Evolutionary conservation across 37 sponge, comb jelly and placozoan genomes (phyloP), one percentile per base, ranked within the genome.

Genomic region (Chondrosia reniformis): DNA sequence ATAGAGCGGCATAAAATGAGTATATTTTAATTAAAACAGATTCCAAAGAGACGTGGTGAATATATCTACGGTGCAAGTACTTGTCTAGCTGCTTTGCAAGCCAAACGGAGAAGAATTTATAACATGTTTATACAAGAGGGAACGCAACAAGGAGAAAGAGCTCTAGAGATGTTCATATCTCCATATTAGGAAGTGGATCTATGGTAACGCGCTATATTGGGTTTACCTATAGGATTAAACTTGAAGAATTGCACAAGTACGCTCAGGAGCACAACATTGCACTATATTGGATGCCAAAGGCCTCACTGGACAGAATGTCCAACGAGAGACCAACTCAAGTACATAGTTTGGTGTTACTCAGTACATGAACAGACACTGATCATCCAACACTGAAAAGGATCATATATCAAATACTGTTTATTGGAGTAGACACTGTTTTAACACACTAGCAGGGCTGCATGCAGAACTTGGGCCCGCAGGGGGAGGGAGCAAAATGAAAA

Each of bases 311-410:
- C 7, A 63, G 66, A 34, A 17, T 83, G 44, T 63, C 83, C 55
- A 79, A 76, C 24, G 82, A 85, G 17, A 78, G 75, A 52, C 86
- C 91, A 45, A 83, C 82, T 46, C 91, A 90, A 77, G 91, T 90
- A 34, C 12, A 76, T 1, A n/a, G 19, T 33, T 28, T 3, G 28
- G 42, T 8, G 12, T 19, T 4, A 12, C 12, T 9, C 42, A 46
- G 36, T 64, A 15, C 28, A 49, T 43, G 33, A n/a, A 45, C 30
- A 1, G 8, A n/a, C 12, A 41, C 15, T 43, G 3, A 56, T 24
- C 58, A 56, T 4, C 27, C 58, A 49, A 12, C 17, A 49, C 15
- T 6, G 58, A 56, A n/a, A n/a, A n/a, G n/a, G n/a, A n/a, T n/a
- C n/a, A n/a, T n/a, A n/a, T n/a, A n/a, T n/a, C n/a, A n/a, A n/a